phyloP scores from a whole-genome alignment of 1,140 invertebrate species.

The Procambarus virginalis region DNA sequence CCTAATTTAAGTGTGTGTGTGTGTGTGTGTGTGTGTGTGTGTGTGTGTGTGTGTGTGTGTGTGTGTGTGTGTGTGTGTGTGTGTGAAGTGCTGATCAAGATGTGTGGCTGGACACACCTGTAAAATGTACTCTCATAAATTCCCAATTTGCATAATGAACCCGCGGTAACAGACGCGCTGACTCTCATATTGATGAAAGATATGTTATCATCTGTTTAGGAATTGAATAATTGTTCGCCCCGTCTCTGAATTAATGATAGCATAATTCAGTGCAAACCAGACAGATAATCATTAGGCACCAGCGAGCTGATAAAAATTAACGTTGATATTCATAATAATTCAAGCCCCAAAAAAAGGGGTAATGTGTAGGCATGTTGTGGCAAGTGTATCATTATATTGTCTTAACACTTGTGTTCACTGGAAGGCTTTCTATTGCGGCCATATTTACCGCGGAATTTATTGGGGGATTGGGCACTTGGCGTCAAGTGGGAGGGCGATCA shows the following conservation, averaged over 20 bases:
- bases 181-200: not conserved
- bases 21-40: constrained; percentile 14
- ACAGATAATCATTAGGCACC: not conserved
- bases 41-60: constrained; percentile 5
- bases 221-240: not conserved
- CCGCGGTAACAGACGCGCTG: no score
- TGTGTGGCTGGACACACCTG: no score
- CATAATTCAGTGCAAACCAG: not conserved
- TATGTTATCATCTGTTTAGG: not conserved
- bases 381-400: not conserved
- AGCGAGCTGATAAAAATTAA: not conserved
- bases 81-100: no score
- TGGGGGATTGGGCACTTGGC: not conserved
- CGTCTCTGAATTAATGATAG: not conserved
- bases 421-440: not conserved
- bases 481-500: not conserved
- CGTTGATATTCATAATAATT: not conserved
- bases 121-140: no score
- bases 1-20: not conserved
- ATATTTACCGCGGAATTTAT: not conserved
- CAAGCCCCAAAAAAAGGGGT: not conserved
- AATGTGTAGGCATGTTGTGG: not conserved
- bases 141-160: no score
- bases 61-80: not conserved
- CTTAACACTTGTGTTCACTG: not conserved